These are phyloP conservation scores for Pyrgus malvae DNA, from an alignment of 2,888 invertebrate genomes.

Conservation along the genomic window DNA sequence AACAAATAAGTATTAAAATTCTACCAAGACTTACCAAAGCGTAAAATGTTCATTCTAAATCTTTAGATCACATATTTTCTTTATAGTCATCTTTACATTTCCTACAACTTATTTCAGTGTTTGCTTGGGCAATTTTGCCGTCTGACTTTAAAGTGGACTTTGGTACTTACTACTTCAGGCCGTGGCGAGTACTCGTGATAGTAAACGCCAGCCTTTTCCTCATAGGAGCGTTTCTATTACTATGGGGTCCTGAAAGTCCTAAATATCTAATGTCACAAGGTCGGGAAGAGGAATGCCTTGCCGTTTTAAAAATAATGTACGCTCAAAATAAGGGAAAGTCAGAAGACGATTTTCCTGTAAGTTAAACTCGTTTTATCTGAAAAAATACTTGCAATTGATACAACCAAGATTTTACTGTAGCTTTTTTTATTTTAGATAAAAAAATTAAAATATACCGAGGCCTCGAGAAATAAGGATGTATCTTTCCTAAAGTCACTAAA, in stretches of 20 bases:
- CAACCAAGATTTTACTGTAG: too few species aligned
- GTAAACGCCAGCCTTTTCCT: conserved; percentile 83
- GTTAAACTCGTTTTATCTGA: conserved; percentile 30
- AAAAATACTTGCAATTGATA: too few species aligned
- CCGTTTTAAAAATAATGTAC: conserved; percentile 83
- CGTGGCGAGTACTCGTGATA: conserved; percentile 88
- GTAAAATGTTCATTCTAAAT: too few species aligned
- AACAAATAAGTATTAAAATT: too few species aligned
- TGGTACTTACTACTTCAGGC: conserved; percentile 80
- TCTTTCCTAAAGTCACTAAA: conserved; percentile 64
- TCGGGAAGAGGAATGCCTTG: conserved; percentile 82
- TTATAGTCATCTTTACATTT: not conserved
- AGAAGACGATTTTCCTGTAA: conserved; percentile 74
- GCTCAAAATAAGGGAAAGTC: conserved; percentile 63
- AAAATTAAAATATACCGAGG: conserved; percentile 45
- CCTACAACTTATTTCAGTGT: conserved; percentile 61
- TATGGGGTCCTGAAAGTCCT: conserved; percentile 88
- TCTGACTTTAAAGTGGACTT: conserved; percentile 65
- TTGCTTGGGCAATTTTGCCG: conserved; percentile 87
- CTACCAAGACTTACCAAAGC: too few species aligned
- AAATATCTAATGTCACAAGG: conserved; percentile 87
- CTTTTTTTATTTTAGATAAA: conserved; percentile 49
- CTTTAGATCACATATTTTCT: not conserved
- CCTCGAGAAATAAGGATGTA: conserved; percentile 37
- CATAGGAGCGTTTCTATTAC: conserved; percentile 76